A percentile compares a stretch with the other conserved stretches of the same genome.
Conservation (phyloP, 2,888 invertebrate species). For the Homarus gammarus region DNA sequence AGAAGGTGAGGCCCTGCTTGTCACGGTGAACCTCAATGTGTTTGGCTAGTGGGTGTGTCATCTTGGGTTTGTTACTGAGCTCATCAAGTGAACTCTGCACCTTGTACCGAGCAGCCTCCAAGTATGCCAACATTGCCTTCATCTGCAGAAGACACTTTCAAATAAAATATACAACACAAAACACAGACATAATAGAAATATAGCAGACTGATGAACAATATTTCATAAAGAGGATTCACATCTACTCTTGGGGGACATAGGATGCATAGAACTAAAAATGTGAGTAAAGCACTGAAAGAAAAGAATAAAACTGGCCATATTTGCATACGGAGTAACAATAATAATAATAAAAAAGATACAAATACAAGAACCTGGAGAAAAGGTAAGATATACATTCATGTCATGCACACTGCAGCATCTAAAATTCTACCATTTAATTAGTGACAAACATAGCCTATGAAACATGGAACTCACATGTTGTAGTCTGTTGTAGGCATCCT, state of each 20-base stretch:
- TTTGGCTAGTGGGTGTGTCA: conserved; percentile 89
- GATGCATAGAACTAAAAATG: conserved; percentile 7
- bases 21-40: conserved; percentile 93
- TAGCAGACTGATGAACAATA: neutral
- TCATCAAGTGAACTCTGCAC: conserved; percentile 89
- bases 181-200: neutral
- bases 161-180: neutral
- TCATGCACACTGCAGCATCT: conserved; percentile 43
- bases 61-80: conserved; percentile 88
- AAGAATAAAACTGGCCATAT: neutral
- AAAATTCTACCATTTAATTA: conserved; percentile 40
- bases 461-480: conserved; percentile 63
- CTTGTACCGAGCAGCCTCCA: conserved; percentile 94
- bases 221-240: neutral
- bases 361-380: neutral
- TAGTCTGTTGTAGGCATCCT: conserved; percentile 71
- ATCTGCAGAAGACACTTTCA: conserved; percentile 83
- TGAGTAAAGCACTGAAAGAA: neutral
- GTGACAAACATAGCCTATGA: conserved; percentile 37
- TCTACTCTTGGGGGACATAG: neutral
- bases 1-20: conserved; percentile 92
- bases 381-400: conserved; percentile 6
- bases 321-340: neutral
- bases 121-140: conserved; percentile 93
- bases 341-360: neutral